Conservation (phyloP, 2,797 vertebrate genomes). For the Poecilia gillii region DNA sequence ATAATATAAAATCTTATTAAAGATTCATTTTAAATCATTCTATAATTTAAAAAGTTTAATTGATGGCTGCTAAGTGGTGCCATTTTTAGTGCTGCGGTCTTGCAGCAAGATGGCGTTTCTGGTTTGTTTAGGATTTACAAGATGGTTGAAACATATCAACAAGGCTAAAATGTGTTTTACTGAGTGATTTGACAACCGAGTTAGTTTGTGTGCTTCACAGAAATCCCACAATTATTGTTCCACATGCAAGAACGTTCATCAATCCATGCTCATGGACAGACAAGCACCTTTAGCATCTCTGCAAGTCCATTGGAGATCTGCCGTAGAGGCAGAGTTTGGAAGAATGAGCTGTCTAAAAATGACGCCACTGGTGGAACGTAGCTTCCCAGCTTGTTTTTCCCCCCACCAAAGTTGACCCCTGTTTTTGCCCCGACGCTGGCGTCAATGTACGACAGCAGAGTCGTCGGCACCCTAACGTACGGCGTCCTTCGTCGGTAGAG, state of each 20-base stretch:
- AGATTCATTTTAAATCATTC: background rate
- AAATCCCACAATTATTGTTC: background rate
- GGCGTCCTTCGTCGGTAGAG: constrained; percentile 83
- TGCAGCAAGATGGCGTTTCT: background rate
- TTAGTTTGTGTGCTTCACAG: background rate
- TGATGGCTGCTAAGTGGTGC: background rate
- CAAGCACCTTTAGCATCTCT: constrained; percentile 83
- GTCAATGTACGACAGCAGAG: constrained; percentile 81
- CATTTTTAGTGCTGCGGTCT: background rate
- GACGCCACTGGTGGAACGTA: constrained; percentile 78
- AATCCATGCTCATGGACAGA: background rate
- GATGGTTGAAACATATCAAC: background rate
- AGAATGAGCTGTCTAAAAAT: constrained; percentile 81
- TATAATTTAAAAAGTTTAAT: background rate
- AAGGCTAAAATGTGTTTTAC: background rate
- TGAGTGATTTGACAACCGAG: background rate
- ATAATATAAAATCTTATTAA: background rate
- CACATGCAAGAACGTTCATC: background rate
- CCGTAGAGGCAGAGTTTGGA: constrained; percentile 75
- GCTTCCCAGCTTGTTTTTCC: constrained; percentile 84
- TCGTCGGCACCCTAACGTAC: constrained; percentile 83
- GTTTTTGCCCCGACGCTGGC: constrained; percentile 83
- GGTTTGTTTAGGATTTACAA: background rate
- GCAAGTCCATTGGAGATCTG: constrained; percentile 84
- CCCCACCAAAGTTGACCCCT: constrained; percentile 83